These are phyloP conservation scores for Denticeps clupeoides DNA, from an alignment of 2,797 vertebrate species.

Conservation along the genomic window DNA sequence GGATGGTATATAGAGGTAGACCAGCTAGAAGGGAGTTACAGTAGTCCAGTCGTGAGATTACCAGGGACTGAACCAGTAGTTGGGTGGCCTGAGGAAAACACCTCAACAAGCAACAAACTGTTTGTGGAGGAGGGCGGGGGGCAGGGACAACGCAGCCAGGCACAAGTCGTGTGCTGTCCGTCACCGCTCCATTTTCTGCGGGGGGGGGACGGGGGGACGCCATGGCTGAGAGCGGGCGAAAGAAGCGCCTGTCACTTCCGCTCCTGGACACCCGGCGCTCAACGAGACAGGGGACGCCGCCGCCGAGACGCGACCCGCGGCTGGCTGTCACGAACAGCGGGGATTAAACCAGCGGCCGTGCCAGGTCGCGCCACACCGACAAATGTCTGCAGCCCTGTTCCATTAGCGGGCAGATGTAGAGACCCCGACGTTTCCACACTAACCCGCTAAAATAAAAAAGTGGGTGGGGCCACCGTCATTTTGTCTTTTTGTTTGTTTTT, in stretches of 20 bases:
- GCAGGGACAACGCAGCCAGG: no score
- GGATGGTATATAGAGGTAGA: no score
- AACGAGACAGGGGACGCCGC: conserved; percentile 81
- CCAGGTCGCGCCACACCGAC: conserved; percentile 50
- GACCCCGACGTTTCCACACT: conserved; percentile 20
- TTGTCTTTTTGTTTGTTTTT: no score
- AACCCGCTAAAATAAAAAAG: no score
- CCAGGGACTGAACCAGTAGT: no score
- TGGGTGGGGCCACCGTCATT: no score
- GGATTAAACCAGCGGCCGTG: conserved; percentile 30
- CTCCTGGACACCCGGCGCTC: conserved; percentile 70
- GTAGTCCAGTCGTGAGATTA: no score
- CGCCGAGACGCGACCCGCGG: conserved; percentile 56
- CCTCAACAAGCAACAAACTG: no score
- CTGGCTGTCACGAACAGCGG: conserved; percentile 54
- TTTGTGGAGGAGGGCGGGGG: no score
- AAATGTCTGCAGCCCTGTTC: not conserved
- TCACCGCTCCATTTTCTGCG: conserved; percentile 65
- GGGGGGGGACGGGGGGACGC: conserved; percentile 56
- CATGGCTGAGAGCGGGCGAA: conserved; percentile 79
- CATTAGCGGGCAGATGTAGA: not conserved
- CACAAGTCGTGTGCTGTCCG: conserved; percentile 43
- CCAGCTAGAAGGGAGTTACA: no score
- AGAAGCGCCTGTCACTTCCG: conserved; percentile 89
- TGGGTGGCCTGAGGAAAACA: no score